Conservation (phyloP, 2,113 vertebrate species). For the Percopsis transmontana region DNA sequence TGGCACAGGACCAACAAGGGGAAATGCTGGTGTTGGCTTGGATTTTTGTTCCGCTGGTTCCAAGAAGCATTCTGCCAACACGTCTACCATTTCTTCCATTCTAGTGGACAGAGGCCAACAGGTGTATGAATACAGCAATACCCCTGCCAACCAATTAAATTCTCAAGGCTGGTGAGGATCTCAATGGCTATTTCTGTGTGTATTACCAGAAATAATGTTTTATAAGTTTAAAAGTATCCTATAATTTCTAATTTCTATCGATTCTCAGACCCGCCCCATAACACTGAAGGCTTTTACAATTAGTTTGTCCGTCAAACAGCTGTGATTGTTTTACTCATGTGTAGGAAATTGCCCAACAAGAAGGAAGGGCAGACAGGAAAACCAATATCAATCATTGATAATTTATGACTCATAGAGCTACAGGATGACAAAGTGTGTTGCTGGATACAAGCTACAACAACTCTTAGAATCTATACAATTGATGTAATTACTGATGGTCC, state of each 20-base stretch:
- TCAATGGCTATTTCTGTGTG: conserved; percentile 3
- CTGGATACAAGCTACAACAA: conserved; percentile 29
- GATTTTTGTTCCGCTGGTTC: conserved; percentile 8
- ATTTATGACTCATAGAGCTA: conserved; percentile 44
- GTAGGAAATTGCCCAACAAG: conserved; percentile 49
- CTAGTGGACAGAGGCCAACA: conserved; percentile 37
- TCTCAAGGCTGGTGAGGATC: neutral
- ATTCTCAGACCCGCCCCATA: too few relatives aligned
- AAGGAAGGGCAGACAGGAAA: conserved; percentile 32
- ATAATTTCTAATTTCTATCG: too few relatives aligned
- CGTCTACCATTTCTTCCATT: conserved; percentile 17
- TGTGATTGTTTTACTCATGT: too few relatives aligned
- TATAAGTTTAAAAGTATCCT: too few relatives aligned
- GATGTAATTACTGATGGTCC: conserved; percentile 13
- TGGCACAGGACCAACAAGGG: neutral
- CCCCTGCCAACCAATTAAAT: neutral
- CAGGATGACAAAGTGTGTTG: conserved; percentile 24
- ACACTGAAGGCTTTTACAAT: too few relatives aligned
- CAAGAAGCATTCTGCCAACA: neutral
- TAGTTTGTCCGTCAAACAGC: too few relatives aligned
- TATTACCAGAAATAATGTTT: neutral
- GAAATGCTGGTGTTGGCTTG: neutral
- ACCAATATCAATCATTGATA: conserved; percentile 30
- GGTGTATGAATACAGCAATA: conserved; percentile 29
- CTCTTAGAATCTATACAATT: conserved; percentile 33